Conservation (phyloP, 2,888 invertebrate species). For the Amblyjoppa proteus region DNA sequence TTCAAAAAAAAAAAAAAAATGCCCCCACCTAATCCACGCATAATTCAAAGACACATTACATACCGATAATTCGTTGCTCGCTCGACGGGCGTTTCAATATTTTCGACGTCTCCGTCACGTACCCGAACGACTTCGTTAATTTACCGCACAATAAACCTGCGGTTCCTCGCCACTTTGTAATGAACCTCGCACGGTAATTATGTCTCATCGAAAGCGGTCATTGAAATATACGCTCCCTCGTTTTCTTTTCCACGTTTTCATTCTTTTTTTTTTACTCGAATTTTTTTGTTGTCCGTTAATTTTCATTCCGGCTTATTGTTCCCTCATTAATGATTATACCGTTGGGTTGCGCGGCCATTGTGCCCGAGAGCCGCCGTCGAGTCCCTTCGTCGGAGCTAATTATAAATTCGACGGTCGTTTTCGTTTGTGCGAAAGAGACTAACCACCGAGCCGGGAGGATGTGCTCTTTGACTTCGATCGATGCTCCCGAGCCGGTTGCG, state of each 20-base stretch:
- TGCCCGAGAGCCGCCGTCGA: conserved; percentile 16
- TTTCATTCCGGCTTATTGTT: conserved; percentile 63
- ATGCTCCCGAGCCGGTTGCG: conserved; percentile 56
- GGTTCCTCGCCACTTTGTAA: conserved; percentile 9
- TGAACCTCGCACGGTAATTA: conserved; percentile 42
- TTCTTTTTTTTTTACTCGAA: conserved; percentile 4
- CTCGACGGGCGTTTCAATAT: conserved; percentile 25
- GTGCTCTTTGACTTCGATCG: conserved; percentile 69
- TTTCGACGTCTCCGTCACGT: conserved; percentile 31
- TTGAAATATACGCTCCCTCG: conserved; percentile 28
- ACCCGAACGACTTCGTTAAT: conserved; percentile 23
- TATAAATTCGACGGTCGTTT: conserved; percentile 68
- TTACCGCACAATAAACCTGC: conserved; percentile 41
- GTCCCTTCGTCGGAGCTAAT: conserved; percentile 51
- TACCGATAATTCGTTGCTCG: conserved; percentile 3
- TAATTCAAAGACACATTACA: not conserved
- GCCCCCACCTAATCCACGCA: not conserved
- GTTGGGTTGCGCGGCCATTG: conserved; percentile 8
- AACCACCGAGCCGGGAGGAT: conserved; percentile 57
- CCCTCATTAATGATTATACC: conserved; percentile 64
- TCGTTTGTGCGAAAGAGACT: conserved; percentile 62
- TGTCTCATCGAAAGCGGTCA: conserved; percentile 28
- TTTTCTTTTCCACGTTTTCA: conserved; percentile 21
- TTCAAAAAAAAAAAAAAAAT: not conserved
- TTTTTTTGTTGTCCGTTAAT: conserved; percentile 35